Evolutionary conservation across 2,888 invertebrate genomes (phyloP).

Genomic region (Phanerotoma sp.): DNA sequence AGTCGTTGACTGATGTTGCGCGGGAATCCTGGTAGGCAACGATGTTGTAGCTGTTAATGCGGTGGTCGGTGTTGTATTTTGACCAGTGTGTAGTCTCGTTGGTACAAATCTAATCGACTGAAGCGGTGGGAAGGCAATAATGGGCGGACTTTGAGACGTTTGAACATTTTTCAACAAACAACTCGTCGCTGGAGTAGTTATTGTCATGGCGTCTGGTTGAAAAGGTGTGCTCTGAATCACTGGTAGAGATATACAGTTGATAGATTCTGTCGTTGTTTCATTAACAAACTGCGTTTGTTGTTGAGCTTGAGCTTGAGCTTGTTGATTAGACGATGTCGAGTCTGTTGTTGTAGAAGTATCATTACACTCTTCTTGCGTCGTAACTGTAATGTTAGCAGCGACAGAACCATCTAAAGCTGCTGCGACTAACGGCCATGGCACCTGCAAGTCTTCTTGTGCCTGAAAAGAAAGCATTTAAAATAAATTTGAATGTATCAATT

Average conservation of each 20-base stretch:
- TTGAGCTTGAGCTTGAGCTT: constrained; percentile 32
- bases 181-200: constrained; percentile 37
- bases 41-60: constrained; percentile 19
- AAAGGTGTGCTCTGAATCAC: constrained; percentile 47
- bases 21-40: constrained; percentile 27
- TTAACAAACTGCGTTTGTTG: constrained; percentile 39
- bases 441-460: constrained; percentile 64
- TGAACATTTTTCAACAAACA: constrained; percentile 53
- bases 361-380: constrained; percentile 49
- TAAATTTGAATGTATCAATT: too few relatives aligned
- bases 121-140: constrained; percentile 52
- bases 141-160: constrained; percentile 46
- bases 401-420: constrained; percentile 59
- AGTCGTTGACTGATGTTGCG: constrained; percentile 26
- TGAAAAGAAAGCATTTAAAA: constrained; percentile 30
- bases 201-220: constrained; percentile 37
- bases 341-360: constrained; percentile 47
- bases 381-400: constrained; percentile 49
- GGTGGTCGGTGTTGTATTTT: constrained; percentile 20
- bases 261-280: constrained; percentile 32
- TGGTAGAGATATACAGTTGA: constrained; percentile 50
- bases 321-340: constrained; percentile 36
- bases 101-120: constrained; percentile 55
- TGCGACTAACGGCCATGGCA: constrained; percentile 60
- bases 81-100: constrained; percentile 44